Conservation (phyloP, 1,140 invertebrate species). For the Pseudoatta argentina region DNA sequence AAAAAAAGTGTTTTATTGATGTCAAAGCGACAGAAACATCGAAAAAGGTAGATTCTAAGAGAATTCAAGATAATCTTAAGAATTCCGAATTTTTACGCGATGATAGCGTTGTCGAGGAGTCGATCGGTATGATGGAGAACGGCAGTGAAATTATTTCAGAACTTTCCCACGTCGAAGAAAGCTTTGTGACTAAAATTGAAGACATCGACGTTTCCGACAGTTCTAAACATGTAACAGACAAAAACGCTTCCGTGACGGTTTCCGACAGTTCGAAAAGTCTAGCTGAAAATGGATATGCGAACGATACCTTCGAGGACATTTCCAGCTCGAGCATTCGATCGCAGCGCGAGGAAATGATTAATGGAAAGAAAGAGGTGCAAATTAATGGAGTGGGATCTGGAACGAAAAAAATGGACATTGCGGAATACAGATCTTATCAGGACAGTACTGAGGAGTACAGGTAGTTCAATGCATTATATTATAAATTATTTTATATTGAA, state of each 20-base stretch:
- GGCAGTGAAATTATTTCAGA: constrained; percentile 57
- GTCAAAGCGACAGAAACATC: neutral
- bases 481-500: constrained; percentile 2
- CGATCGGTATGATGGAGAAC: neutral
- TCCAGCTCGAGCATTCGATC: constrained; percentile 44
- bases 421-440: neutral
- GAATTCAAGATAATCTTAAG: neutral
- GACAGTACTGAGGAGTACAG: neutral
- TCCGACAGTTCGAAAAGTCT: neutral
- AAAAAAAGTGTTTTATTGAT: neutral
- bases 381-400: neutral
- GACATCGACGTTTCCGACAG: neutral
- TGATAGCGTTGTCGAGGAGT: constrained; percentile 40
- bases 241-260: neutral
- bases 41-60: no score
- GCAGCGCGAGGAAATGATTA: neutral
- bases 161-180: neutral
- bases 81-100: neutral
- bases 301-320: constrained; percentile 73
- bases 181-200: neutral
- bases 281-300: constrained; percentile 44
- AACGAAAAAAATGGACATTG: neutral
- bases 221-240: neutral
- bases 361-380: neutral
- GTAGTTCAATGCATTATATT: neutral